Conservation (phyloP, 1,140 invertebrate genomes). For the Ptiloglossa arizonensis region DNA sequence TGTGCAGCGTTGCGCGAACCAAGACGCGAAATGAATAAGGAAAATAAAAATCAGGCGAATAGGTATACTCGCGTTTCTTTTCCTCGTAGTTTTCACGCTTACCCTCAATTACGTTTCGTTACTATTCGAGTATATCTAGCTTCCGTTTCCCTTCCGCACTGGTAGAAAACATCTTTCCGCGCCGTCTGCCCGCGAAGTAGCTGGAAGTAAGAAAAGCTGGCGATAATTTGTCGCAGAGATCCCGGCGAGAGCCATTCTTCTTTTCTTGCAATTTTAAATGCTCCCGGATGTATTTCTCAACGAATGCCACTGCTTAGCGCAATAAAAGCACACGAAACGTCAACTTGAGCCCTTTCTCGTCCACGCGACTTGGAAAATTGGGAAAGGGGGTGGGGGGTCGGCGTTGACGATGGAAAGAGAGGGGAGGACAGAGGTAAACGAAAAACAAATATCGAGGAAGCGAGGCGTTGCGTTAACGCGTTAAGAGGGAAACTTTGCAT, state of each 20-base stretch:
- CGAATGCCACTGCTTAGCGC: slow-evolving; percentile 1
- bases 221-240: slow-evolving; percentile 44
- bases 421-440: background rate
- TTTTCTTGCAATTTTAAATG: slow-evolving; percentile 40
- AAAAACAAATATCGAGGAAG: background rate
- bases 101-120: slow-evolving; percentile 14
- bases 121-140: background rate
- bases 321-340: slow-evolving; percentile 31
- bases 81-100: background rate
- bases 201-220: slow-evolving; percentile 21
- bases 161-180: background rate
- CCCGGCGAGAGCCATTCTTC: slow-evolving; percentile 29
- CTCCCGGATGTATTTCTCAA: slow-evolving; percentile 19
- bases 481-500: background rate
- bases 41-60: too few species aligned
- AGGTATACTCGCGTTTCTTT: too few species aligned
- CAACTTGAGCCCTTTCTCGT: slow-evolving; percentile 31
- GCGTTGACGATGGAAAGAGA: too few species aligned
- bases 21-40: too few species aligned
- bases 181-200: background rate
- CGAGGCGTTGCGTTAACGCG: too few species aligned
- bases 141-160: background rate
- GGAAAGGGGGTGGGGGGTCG: too few species aligned
- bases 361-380: background rate
- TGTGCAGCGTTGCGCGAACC: too few species aligned